These are phyloP conservation scores for Pocota personata DNA, from an alignment of 2,888 invertebrate genomes.

Conservation along the genomic window DNA sequence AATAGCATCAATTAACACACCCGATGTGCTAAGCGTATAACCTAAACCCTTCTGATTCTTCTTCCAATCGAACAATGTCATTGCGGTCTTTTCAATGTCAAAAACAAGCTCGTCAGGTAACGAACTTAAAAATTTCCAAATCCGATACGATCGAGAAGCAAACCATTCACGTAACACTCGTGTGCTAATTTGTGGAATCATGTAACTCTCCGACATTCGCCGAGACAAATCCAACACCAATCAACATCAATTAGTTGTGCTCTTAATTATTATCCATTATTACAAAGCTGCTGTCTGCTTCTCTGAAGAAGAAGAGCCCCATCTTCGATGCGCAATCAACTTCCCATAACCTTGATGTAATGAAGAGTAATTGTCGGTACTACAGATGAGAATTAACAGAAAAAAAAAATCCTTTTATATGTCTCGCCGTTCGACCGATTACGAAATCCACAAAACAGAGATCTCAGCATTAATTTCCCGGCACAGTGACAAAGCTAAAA, in stretches of 20 bases:
- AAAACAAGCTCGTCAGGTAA: slow-evolving; percentile 2
- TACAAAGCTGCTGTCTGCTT: slow-evolving; percentile 33
- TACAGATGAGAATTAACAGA: neutral
- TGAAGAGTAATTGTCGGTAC: slow-evolving; percentile 46
- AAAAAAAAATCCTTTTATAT: slow-evolving; percentile 32
- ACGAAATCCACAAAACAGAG: slow-evolving; percentile 57
- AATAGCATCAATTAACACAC: slow-evolving; percentile 36
- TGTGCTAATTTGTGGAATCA: slow-evolving; percentile 58
- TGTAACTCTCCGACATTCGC: slow-evolving; percentile 28
- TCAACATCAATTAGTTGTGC: slow-evolving; percentile 63
- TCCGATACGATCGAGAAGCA: neutral
- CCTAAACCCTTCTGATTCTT: slow-evolving; percentile 13
- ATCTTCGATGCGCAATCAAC: slow-evolving; percentile 38
- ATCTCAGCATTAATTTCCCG: slow-evolving; percentile 37
- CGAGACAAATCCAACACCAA: slow-evolving; percentile 17
- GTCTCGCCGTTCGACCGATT: slow-evolving; percentile 37
- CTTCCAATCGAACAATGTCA: slow-evolving; percentile 32
- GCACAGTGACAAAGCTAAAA: slow-evolving; percentile 63
- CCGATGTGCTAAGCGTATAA: neutral
- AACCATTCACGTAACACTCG: slow-evolving; percentile 48
- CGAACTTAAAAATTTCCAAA: slow-evolving; percentile 36
- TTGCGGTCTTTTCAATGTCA: slow-evolving; percentile 44
- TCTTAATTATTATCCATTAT: slow-evolving; percentile 70
- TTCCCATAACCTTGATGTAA: slow-evolving; percentile 71
- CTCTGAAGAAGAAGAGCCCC: neutral